Percentiles rank a stretch among this genome's conserved stretches.
Conservation (phyloP, 2,797 vertebrate genomes). For the Nothura maculosa region DNA sequence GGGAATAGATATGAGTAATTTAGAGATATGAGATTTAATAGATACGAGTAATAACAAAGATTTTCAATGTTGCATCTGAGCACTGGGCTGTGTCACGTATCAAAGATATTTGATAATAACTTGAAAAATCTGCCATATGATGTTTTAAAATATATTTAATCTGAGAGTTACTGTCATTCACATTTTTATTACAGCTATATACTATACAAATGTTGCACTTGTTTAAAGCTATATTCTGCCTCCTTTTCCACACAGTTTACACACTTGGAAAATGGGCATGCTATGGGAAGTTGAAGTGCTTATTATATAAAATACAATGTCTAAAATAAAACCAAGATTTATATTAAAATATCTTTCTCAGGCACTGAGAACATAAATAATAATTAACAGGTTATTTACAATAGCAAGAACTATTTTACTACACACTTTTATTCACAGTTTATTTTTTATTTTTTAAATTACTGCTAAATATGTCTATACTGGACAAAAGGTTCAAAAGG, state of each 20-base stretch:
- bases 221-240: background rate
- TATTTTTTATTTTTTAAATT: background rate
- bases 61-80: background rate
- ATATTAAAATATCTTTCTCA: constrained; percentile 37
- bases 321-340: constrained; percentile 3
- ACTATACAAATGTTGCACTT: background rate
- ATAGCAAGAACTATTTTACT: constrained; percentile 9
- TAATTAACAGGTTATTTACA: constrained; percentile 13
- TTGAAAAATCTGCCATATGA: background rate
- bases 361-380: constrained; percentile 2
- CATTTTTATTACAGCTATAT: background rate
- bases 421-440: background rate
- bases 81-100: background rate
- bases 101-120: background rate
- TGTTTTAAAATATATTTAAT: constrained; percentile 45
- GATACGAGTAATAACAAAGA: background rate
- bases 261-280: background rate
- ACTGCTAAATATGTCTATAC: background rate
- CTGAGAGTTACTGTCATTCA: constrained; percentile 11
- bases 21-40: constrained; percentile 22
- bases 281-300: background rate
- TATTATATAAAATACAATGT: constrained; percentile 1
- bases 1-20: no score
- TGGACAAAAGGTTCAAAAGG: no score
- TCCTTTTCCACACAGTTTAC: background rate